Percentiles rank a stretch among this genome's conserved stretches.
These are phyloP conservation scores for Pelosia muscerda DNA, from an alignment of 2,888 invertebrate species.

Conservation along the genomic window DNA sequence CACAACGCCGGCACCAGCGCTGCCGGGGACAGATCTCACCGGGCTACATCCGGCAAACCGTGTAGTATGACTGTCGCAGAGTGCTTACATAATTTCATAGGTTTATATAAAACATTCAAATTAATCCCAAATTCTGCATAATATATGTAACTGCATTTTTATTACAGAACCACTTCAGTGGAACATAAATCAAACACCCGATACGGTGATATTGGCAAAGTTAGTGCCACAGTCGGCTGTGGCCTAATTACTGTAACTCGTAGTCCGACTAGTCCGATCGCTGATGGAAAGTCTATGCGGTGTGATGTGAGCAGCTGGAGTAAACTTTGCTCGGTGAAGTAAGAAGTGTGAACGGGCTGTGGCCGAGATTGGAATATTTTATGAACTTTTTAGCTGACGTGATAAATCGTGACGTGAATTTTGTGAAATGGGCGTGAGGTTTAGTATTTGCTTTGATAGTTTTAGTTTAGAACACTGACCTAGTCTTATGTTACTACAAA, in stretches of 20 bases:
- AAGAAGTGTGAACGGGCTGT: not conserved
- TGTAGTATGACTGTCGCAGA: too few relatives aligned
- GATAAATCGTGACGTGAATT: not conserved
- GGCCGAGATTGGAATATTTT: conserved; percentile 2
- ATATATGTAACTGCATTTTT: conserved; percentile 15
- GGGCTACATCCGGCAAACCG: too few relatives aligned
- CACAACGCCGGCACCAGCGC: too few relatives aligned
- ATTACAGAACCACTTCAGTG: conserved; percentile 35
- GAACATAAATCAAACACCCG: conserved; percentile 53
- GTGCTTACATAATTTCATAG: too few relatives aligned
- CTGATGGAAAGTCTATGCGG: conserved; percentile 5
- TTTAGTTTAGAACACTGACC: not conserved
- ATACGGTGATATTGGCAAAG: conserved; percentile 49
- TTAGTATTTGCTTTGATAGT: conserved; percentile 1
- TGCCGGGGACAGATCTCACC: too few relatives aligned
- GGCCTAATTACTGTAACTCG: conserved; percentile 39
- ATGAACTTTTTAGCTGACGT: not conserved
- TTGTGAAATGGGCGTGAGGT: not conserved
- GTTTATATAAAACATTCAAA: not conserved
- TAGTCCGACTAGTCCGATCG: conserved; percentile 20
- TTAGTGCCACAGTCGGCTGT: conserved; percentile 36
- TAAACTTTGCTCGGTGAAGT: conserved; percentile 11
- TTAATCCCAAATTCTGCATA: not conserved
- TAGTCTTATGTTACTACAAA: not conserved
- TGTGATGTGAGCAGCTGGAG: conserved; percentile 30